A percentile compares a stretch with the other conserved stretches of the same genome.
Evolutionary conservation across 2,797 vertebrate genomes (phyloP).

Genomic region (Denticeps clupeoides): DNA sequence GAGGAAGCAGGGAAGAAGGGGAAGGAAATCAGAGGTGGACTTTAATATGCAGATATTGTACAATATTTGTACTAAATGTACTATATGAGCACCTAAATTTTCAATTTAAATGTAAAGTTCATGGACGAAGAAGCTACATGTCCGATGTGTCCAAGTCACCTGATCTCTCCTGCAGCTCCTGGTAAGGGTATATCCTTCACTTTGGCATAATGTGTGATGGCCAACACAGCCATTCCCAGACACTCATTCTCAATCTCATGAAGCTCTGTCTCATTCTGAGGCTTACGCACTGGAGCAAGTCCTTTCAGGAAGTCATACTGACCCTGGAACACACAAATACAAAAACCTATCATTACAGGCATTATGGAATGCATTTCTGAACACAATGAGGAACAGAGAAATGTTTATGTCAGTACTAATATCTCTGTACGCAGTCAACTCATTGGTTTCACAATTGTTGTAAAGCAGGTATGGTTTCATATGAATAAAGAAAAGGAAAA

Average conservation of each 20-base stretch:
- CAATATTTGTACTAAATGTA: too few relatives aligned
- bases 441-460: too few relatives aligned
- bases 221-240: conserved; percentile 93
- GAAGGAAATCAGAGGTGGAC: background rate
- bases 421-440: too few relatives aligned
- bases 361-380: background rate
- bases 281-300: conserved; percentile 67
- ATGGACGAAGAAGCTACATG: too few relatives aligned
- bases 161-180: conserved; percentile 69
- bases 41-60: too few relatives aligned
- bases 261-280: conserved; percentile 68
- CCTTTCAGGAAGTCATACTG: conserved; percentile 87
- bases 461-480: too few relatives aligned
- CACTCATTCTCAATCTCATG: conserved; percentile 96
- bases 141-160: conserved; percentile 51
- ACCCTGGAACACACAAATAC: conserved; percentile 53
- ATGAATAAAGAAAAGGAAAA: too few relatives aligned
- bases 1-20: conserved; percentile 7
- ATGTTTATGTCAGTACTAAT: too few relatives aligned
- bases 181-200: conserved; percentile 54
- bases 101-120: too few relatives aligned
- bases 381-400: background rate
- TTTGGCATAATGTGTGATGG: conserved; percentile 81
- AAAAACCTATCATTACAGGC: background rate
- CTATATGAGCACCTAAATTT: too few relatives aligned